phyloP scores from a whole-genome alignment of 2,888 invertebrate genomes.

The Halictus ligatus region DNA sequence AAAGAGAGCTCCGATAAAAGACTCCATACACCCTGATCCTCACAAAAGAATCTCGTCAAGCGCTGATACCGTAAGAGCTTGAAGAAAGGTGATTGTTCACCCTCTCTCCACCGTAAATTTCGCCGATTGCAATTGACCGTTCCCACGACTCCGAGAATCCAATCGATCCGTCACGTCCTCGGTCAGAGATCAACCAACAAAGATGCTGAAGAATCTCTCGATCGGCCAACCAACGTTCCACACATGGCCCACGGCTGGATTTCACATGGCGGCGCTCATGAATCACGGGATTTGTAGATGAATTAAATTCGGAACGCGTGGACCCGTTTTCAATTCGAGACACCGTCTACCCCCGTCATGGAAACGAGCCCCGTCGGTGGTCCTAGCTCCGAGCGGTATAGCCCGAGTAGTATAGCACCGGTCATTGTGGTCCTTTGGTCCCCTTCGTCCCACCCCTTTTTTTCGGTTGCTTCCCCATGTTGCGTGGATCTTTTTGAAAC shows the following conservation, averaged over 20 bases:
- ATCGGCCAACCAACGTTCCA: constrained; percentile 19
- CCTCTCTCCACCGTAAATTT: constrained; percentile 22
- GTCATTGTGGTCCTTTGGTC: constrained; percentile 75
- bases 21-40: background rate
- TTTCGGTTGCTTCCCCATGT: constrained; percentile 57
- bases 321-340: constrained; percentile 80
- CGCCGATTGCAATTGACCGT: constrained; percentile 44
- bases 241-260: constrained; percentile 48
- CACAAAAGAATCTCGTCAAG: background rate
- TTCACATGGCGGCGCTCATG: constrained; percentile 72
- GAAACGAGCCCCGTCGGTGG: constrained; percentile 78
- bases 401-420: constrained; percentile 73
- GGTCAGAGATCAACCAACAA: constrained; percentile 19
- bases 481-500: constrained; percentile 76
- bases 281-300: constrained; percentile 81
- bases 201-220: constrained; percentile 33
- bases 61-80: background rate
- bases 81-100: constrained; percentile 2
- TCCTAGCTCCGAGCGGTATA: constrained; percentile 75
- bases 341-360: constrained; percentile 71
- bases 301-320: constrained; percentile 78
- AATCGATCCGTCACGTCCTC: constrained; percentile 49
- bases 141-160: constrained; percentile 46
- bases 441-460: constrained; percentile 43
- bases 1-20: background rate